These are phyloP conservation scores for Himantopus leucocephalus DNA, from an alignment of 2,113 vertebrate species.

Conservation along the genomic window DNA sequence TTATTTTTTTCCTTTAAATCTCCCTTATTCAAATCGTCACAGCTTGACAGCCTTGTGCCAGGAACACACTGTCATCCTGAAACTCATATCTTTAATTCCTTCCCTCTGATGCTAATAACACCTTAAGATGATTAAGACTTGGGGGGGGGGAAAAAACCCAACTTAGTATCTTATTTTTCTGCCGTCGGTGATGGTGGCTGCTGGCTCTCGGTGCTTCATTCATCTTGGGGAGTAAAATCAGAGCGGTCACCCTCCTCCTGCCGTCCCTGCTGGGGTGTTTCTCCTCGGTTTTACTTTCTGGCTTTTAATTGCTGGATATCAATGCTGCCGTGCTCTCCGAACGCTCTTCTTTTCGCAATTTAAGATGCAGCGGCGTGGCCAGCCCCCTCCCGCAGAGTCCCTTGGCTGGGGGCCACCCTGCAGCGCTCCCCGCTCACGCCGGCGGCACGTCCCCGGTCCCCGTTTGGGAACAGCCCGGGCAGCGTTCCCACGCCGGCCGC, in stretches of 20 bases:
- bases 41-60: slow-evolving; percentile 18
- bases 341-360: neutral
- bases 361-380: accelerated
- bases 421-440: neutral
- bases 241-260: neutral
- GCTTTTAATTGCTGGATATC: neutral
- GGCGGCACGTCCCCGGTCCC: neutral
- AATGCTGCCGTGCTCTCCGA: accelerated
- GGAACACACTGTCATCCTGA: slow-evolving; percentile 21
- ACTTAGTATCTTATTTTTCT: neutral
- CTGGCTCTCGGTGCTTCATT: neutral
- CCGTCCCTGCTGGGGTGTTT: neutral
- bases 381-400: neutral
- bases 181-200: neutral
- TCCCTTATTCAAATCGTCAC: neutral
- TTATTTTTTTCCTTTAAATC: neutral
- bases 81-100: slow-evolving; percentile 49
- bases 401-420: neutral
- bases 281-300: neutral
- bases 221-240: neutral
- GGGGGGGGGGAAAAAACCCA: neutral
- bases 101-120: slow-evolving; percentile 40
- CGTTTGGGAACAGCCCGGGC: neutral
- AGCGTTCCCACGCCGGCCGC: neutral
- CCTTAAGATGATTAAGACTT: slow-evolving; percentile 52